phyloP scores from a whole-genome alignment of 1,140 invertebrate species.

The Atta colombica region DNA sequence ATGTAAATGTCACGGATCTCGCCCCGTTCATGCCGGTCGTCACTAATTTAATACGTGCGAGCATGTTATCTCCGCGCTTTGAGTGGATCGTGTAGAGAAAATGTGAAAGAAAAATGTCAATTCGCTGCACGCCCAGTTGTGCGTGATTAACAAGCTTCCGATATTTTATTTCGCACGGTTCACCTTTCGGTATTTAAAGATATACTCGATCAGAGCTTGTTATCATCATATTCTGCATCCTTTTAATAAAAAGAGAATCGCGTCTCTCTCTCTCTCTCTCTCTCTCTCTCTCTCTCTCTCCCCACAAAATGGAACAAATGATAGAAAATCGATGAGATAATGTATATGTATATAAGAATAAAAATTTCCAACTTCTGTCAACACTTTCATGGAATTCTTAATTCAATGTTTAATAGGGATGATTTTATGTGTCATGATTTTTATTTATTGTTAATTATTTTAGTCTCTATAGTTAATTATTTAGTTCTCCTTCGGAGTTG shows the following conservation, averaged over 20 bases:
- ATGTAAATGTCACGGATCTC: slow-evolving; percentile 20
- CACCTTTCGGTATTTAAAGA: slow-evolving; percentile 61
- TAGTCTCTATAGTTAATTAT: not conserved
- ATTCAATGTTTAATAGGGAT: not conserved
- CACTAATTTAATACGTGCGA: slow-evolving; percentile 27
- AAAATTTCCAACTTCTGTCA: not conserved
- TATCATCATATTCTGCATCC: not conserved
- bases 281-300: not conserved
- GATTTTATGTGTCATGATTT: not conserved
- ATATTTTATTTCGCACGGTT: slow-evolving; percentile 55
- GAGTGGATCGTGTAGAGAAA: slow-evolving; percentile 9
- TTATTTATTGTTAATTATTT: not conserved
- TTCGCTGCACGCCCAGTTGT: slow-evolving; percentile 23
- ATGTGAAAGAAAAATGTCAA: slow-evolving; percentile 65
- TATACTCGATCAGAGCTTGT: slow-evolving; percentile 17
- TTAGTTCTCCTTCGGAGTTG: no score
- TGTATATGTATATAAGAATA: not conserved
- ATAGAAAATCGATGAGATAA: not conserved
- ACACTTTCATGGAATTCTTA: not conserved
- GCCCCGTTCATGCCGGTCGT: not conserved
- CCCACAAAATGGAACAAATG: not conserved
- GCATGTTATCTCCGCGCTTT: slow-evolving; percentile 25
- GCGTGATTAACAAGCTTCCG: slow-evolving; percentile 30
- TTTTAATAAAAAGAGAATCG: not conserved
- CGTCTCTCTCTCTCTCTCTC: not conserved